phyloP scores from a whole-genome alignment of 37 sponge, comb jelly and placozoan genomes.

The Cliona cf. orientalis region DNA sequence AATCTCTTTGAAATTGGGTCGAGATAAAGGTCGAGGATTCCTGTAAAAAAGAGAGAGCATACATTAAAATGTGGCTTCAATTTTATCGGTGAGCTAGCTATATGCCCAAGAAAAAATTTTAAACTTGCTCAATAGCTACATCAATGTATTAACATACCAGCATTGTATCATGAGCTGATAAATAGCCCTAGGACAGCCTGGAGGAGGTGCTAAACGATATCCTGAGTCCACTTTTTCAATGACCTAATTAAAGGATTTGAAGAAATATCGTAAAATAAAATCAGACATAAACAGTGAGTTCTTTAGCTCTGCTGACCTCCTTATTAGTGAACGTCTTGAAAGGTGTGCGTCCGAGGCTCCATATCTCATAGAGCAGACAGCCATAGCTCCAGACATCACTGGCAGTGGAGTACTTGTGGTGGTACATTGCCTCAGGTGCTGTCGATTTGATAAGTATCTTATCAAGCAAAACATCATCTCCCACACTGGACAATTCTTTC shows the following conservation, averaged over 20 bases:
- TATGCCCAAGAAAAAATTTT: no score
- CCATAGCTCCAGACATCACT: constrained; percentile 62
- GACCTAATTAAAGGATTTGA: constrained; percentile 6
- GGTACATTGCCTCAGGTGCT: constrained; percentile 54
- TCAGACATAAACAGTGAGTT: background rate
- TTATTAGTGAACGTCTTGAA: constrained; percentile 36
- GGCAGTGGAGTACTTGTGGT: constrained; percentile 39
- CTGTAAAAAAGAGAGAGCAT: constrained; percentile 4
- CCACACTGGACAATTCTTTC: constrained; percentile 18
- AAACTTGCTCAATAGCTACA: background rate
- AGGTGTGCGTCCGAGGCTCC: constrained; percentile 45
- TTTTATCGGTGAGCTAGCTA: background rate
- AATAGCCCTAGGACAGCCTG: constrained; percentile 36
- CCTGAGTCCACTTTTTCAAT: constrained; percentile 41
- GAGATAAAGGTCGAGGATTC: constrained; percentile 16
- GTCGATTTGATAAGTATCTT: constrained; percentile 46
- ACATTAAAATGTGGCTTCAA: background rate
- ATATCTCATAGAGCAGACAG: constrained; percentile 54
- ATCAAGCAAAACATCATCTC: constrained; percentile 8
- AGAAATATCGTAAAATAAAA: background rate
- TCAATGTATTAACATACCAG: constrained; percentile 3
- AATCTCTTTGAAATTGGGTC: constrained; percentile 45
- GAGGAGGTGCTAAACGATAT: constrained; percentile 40
- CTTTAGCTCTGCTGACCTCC: constrained; percentile 2
- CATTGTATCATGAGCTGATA: constrained; percentile 37